Conservation (phyloP, 2,113 vertebrate genomes). For the Diglossa brunneiventris region DNA sequence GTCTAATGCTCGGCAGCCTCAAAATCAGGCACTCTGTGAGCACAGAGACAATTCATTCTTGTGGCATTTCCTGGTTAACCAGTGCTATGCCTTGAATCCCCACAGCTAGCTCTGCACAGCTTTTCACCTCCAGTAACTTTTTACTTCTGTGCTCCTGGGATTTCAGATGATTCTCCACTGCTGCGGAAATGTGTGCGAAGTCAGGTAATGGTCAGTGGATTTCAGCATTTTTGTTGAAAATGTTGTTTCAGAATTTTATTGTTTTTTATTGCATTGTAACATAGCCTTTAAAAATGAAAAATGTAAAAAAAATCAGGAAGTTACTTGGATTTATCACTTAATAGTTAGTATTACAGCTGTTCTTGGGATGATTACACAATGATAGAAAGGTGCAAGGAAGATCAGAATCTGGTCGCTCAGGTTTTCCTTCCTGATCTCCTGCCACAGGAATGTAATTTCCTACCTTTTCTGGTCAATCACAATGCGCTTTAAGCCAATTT, state of each 20-base stretch:
- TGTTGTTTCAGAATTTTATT: too few species aligned
- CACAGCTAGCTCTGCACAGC: background rate
- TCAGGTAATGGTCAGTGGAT: background rate
- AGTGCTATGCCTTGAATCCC: background rate
- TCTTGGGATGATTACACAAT: background rate
- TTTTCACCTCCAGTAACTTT: background rate
- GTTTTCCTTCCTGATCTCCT: background rate
- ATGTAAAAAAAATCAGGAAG: background rate
- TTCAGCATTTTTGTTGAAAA: background rate
- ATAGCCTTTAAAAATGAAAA: background rate
- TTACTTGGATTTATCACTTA: background rate
- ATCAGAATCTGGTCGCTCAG: background rate
- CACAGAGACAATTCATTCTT: background rate
- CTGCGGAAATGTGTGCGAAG: background rate
- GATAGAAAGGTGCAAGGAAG: background rate
- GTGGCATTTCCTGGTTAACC: conserved; percentile 11
- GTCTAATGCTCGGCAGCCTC: background rate
- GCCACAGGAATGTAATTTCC: background rate
- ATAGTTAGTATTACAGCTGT: background rate
- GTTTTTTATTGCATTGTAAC: too few species aligned
- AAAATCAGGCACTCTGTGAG: background rate
- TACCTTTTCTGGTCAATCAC: background rate
- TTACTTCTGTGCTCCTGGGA: background rate
- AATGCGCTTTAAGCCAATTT: background rate
- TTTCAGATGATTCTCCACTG: background rate